Evolutionary conservation across 1,140 invertebrate species (phyloP).

Genomic region (Cepaea nemoralis): DNA sequence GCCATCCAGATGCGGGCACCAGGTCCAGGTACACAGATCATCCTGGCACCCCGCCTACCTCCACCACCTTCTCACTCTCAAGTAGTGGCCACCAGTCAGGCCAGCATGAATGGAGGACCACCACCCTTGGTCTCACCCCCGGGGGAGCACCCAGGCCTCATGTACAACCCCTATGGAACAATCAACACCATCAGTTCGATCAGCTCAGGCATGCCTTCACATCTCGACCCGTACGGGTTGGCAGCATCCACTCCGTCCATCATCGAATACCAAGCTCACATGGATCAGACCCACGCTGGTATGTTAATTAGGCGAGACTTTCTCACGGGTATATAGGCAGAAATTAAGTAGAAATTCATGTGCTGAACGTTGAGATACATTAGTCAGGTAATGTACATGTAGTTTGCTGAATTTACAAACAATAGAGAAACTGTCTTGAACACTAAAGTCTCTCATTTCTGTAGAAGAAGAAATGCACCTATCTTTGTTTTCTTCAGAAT

Average conservation of each 20-base stretch:
- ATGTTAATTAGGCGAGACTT: constrained; percentile 57
- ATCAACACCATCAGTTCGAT: constrained; percentile 27
- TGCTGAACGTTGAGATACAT: too few species aligned
- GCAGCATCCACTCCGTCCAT: constrained; percentile 56
- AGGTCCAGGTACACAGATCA: constrained; percentile 57
- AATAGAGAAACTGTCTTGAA: too few species aligned
- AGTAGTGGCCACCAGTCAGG: constrained; percentile 47
- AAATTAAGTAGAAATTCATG: too few species aligned
- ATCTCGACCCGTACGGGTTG: constrained; percentile 48
- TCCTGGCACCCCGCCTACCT: constrained; percentile 49
- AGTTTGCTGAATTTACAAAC: too few species aligned
- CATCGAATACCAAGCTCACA: constrained; percentile 59
- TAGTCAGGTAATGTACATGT: too few species aligned
- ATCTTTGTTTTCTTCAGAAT: too few species aligned
- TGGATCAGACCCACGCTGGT: constrained; percentile 63
- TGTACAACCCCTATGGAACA: constrained; percentile 34
- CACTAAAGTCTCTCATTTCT: too few species aligned
- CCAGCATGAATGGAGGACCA: constrained; percentile 56
- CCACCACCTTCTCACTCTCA: not conserved
- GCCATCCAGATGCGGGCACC: constrained; percentile 49
- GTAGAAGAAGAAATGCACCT: too few species aligned
- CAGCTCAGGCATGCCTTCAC: constrained; percentile 61
- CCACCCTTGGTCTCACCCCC: constrained; percentile 63
- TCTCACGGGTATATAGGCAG: constrained; percentile 28
- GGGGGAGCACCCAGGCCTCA: constrained; percentile 22